A percentile compares a stretch with the other conserved stretches of the same genome.
phyloP scores from a whole-genome alignment of 2,797 vertebrate species.

The Pelobates cultripes region DNA sequence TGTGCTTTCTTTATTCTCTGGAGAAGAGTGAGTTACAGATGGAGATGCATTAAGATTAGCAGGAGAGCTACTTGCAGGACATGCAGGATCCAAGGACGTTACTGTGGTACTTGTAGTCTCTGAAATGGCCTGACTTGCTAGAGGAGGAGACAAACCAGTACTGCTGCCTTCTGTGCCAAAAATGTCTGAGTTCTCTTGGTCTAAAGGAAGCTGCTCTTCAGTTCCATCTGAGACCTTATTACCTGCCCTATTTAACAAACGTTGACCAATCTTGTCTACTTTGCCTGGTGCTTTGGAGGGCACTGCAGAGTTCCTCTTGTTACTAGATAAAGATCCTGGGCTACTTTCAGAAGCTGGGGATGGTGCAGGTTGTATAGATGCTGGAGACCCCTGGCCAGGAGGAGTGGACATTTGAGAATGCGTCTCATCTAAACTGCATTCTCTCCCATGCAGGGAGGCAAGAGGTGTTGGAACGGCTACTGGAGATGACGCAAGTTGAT shows the following conservation, averaged over 20 bases:
- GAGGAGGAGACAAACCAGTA: conserved; percentile 62
- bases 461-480: conserved; percentile 67
- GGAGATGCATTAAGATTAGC: conserved; percentile 6
- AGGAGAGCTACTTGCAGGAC: conserved; percentile 1
- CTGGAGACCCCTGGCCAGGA: conserved; percentile 67
- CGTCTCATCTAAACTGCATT: conserved; percentile 72
- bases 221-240: conserved; percentile 76
- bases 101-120: conserved; percentile 56
- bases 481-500: conserved; percentile 74
- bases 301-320: conserved; percentile 83
- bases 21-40: not conserved
- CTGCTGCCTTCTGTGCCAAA: conserved; percentile 63
- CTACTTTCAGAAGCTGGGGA: conserved; percentile 83
- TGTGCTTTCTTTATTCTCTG: not conserved
- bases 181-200: conserved; percentile 3
- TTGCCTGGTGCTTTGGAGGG: conserved; percentile 82
- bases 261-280: conserved; percentile 78
- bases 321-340: conserved; percentile 71
- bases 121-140: conserved; percentile 66
- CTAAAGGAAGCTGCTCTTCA: conserved; percentile 65
- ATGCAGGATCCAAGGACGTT: conserved; percentile 56
- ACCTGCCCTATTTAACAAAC: conserved; percentile 73
- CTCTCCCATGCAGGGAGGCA: conserved; percentile 71
- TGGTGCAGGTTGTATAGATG: conserved; percentile 72
- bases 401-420: conserved; percentile 57